Percentiles rank a stretch among this genome's conserved stretches.
Conservation (phyloP, 2,797 vertebrate species). For the Ataeniobius toweri region DNA sequence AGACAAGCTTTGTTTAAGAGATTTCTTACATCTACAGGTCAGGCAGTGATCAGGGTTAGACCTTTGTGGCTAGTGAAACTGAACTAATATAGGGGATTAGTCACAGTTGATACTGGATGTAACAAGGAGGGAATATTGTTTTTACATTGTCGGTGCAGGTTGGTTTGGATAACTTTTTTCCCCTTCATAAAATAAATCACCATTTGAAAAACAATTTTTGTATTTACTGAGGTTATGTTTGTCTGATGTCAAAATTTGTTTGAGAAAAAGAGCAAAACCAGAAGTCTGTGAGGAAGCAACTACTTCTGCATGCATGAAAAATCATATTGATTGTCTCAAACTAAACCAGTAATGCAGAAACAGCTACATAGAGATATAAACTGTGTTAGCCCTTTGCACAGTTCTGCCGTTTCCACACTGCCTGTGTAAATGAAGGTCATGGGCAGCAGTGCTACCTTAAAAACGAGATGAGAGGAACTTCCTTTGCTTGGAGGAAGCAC, state of each 20-base stretch:
- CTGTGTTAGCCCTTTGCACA: conserved; percentile 6
- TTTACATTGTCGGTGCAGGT: not conserved
- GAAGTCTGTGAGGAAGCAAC: not conserved
- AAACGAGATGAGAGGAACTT: conserved; percentile 74
- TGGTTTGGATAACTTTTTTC: not conserved
- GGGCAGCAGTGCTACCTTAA: conserved; percentile 64
- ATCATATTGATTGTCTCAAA: not conserved
- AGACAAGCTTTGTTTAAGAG: too few species aligned
- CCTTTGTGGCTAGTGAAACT: too few species aligned
- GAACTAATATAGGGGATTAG: too few species aligned
- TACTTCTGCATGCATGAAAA: not conserved
- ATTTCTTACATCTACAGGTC: too few species aligned
- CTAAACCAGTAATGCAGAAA: not conserved
- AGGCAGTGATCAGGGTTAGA: too few species aligned
- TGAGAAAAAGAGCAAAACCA: not conserved
- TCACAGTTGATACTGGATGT: too few species aligned
- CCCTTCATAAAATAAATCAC: too few species aligned
- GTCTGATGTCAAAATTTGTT: not conserved
- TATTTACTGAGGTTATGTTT: too few species aligned
- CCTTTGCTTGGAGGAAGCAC: conserved; percentile 71
- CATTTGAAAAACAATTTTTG: too few species aligned
- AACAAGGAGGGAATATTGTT: not conserved
- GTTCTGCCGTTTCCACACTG: conserved; percentile 18
- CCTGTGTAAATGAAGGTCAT: conserved; percentile 48
- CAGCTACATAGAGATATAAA: not conserved